Conservation (phyloP, 2,888 invertebrate species). For the Ichneumon xanthorius region DNA sequence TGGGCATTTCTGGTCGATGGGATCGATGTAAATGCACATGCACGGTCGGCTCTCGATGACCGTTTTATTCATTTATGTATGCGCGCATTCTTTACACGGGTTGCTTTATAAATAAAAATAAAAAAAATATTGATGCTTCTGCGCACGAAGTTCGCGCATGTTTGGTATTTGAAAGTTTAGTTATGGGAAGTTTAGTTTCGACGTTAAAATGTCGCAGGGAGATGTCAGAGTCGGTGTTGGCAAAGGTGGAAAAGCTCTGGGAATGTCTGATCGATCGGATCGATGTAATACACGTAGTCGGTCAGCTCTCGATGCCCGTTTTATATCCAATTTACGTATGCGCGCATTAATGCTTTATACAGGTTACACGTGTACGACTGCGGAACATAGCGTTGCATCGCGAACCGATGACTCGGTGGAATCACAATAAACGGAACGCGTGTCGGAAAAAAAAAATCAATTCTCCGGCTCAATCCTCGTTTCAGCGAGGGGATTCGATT, state of each 20-base stretch:
- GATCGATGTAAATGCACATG: slow-evolving; percentile 46
- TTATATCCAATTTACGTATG: slow-evolving; percentile 15
- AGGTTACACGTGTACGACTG: slow-evolving; percentile 55
- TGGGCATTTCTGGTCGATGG: slow-evolving; percentile 51
- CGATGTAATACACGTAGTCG: slow-evolving; percentile 39
- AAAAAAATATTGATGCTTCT: too few species aligned
- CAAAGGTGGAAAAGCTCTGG: background rate
- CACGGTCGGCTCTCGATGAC: slow-evolving; percentile 27
- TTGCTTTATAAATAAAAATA: background rate
- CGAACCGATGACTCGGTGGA: slow-evolving; percentile 47
- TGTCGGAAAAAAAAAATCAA: slow-evolving; percentile 3
- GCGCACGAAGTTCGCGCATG: background rate
- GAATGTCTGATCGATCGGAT: slow-evolving; percentile 58
- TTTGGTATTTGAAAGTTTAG: background rate
- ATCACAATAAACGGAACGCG: slow-evolving; percentile 41
- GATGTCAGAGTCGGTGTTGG: background rate
- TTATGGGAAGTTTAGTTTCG: background rate
- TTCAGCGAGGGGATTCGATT: background rate
- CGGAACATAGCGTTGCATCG: slow-evolving; percentile 1
- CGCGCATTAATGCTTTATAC: slow-evolving; percentile 12
- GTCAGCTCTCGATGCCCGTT: slow-evolving; percentile 31
- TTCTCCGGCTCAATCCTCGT: background rate
- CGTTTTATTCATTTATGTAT: slow-evolving; percentile 3
- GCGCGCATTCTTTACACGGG: background rate
- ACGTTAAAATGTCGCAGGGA: background rate